These are phyloP conservation scores for Peromyscus eremicus DNA, from an alignment of 2,797 vertebrate species.

Conservation along the genomic window DNA sequence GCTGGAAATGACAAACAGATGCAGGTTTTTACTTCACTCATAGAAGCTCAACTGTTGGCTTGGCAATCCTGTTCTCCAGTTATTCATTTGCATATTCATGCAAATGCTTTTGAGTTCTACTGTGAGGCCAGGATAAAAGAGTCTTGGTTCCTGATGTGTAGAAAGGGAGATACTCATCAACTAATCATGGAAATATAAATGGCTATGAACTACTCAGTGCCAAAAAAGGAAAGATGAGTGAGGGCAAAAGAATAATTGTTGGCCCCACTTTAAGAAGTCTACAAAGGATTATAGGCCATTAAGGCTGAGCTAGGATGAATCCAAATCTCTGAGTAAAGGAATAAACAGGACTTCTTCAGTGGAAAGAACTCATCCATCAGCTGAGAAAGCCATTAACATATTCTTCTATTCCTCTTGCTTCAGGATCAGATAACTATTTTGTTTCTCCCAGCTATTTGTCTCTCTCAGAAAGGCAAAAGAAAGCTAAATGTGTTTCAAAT, in stretches of 20 bases:
- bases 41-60: neutral
- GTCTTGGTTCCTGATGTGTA: neutral
- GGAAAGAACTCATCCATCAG: neutral
- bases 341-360: neutral
- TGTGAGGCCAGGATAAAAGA: neutral
- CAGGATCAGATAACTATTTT: conserved; percentile 47
- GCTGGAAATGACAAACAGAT: neutral
- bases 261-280: conserved; percentile 20
- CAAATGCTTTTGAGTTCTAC: neutral
- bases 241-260: neutral
- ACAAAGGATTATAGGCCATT: conserved; percentile 7
- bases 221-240: conserved; percentile 28
- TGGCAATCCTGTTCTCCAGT: neutral
- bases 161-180: neutral
- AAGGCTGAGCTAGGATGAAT: neutral
- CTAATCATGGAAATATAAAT: conserved; percentile 4
- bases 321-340: neutral
- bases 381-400: neutral
- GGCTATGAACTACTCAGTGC: neutral
- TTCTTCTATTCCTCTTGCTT: conserved; percentile 17
- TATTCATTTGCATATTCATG: conserved; percentile 1
- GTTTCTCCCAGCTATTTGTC: conserved; percentile 39
- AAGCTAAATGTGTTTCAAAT: conserved; percentile 49
- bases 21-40: conserved; percentile 26
- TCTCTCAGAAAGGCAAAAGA: conserved; percentile 24